A percentile compares a stretch with the other conserved stretches of the same genome.
phyloP scores from a whole-genome alignment of 2,888 invertebrate genomes.

The Tetragonula carbonaria region DNA sequence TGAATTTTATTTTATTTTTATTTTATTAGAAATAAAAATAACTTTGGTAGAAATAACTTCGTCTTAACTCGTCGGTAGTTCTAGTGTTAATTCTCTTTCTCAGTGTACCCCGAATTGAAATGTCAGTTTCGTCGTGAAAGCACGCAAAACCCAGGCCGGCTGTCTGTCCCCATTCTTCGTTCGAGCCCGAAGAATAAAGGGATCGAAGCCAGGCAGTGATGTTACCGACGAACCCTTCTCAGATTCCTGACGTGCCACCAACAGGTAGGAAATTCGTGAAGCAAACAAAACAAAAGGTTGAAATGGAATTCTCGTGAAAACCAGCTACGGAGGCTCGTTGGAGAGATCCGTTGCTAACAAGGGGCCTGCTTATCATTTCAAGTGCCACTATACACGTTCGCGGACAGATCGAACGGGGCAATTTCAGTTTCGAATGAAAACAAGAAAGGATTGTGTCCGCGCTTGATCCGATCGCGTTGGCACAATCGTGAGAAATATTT shows the following conservation, averaged over 20 bases:
- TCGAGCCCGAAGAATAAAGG: neutral
- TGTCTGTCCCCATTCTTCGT: neutral
- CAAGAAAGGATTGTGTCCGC: slow-evolving; percentile 5
- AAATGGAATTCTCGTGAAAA: slow-evolving; percentile 27
- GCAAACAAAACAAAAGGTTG: slow-evolving; percentile 17
- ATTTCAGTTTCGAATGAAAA: neutral
- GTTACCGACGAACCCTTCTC: slow-evolving; percentile 41
- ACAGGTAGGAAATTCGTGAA: slow-evolving; percentile 54
- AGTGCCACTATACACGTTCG: slow-evolving; percentile 42
- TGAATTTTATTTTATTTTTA: no score
- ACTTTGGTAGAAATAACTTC: no score
- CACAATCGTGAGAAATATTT: neutral
- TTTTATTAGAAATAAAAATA: no score
- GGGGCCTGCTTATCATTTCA: slow-evolving; percentile 53
- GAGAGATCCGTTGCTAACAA: slow-evolving; percentile 55
- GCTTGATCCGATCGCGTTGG: neutral
- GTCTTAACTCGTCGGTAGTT: no score
- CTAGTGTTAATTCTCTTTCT: no score
- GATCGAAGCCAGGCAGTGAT: neutral
- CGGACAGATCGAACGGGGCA: slow-evolving; percentile 18
- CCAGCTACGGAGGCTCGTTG: neutral
- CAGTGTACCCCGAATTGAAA: neutral
- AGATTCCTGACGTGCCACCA: slow-evolving; percentile 39
- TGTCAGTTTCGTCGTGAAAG: slow-evolving; percentile 2
- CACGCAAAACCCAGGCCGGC: neutral